Evolutionary conservation across 1,140 invertebrate species (phyloP), one percentile per base, ranked within the genome.

Genomic region (Parasteatoda tepidariorum): DNA sequence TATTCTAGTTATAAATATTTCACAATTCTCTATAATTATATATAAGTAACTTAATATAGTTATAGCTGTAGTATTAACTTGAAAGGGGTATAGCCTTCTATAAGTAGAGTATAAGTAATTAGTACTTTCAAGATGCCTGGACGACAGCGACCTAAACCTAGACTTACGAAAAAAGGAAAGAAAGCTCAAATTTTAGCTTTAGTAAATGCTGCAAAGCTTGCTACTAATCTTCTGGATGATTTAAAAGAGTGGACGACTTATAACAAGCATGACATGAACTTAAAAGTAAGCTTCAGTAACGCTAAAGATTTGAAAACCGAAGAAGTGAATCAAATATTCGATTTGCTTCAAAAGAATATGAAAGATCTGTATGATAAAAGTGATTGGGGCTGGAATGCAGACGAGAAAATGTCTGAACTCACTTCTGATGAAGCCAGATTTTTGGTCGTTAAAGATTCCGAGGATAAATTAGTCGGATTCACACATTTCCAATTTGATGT

Each of bases 311-410:
- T 86, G 15, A 34, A 41, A 22, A 26, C 73, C 22, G 73, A 83
- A 41, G 24, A 54, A 0, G 59, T 76, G 3, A 30, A 86, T 57
- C 78, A 71, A 66, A 70, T 87, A 24, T 81, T 87, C 31, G 28
- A 86, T 79, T 66, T 88, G 28, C 84, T 85, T 2, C 76, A 85
- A 85, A 30, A 33, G 9, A 88, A 87, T 67, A 88, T 88, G 87
- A 54, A 85, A 68, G 6, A 64, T 3, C 70, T 84, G 24, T 88
- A 88, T 79, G 83, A 87, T 30, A 31, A 84, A 34, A 86, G 74
- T 66, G 76, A 78, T 48, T 88, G 86, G 86, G 86, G 86, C 18
- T 88, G 87, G 87, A 84, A 87, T 75, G 74, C 75, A 30, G 26
- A 30, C 38, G 28, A 64, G n/a, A 88, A 88, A 62, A 26, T 78